These are phyloP conservation scores for Sepioteuthis lessoniana DNA, from an alignment of 2,888 invertebrate species.

Conservation along the genomic window DNA sequence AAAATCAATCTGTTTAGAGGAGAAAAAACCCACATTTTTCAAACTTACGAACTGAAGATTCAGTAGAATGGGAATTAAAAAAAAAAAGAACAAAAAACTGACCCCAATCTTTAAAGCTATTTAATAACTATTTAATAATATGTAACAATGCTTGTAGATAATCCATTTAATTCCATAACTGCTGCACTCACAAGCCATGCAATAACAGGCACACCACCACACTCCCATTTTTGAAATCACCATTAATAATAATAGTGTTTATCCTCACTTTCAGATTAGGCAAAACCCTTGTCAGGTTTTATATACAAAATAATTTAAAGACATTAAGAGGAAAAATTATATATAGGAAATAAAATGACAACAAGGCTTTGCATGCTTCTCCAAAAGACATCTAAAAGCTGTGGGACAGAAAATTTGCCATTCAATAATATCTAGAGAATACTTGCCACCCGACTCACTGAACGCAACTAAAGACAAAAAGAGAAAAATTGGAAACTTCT, in stretches of 20 bases:
- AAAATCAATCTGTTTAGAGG: too few species aligned
- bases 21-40: too few species aligned
- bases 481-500: neutral
- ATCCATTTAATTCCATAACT: neutral
- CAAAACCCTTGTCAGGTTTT: too few species aligned
- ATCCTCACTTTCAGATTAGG: neutral
- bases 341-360: neutral
- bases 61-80: too few species aligned
- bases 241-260: neutral
- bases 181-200: neutral
- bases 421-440: neutral
- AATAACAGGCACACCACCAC: neutral
- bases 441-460: neutral
- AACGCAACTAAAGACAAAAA: slow-evolving; percentile 16
- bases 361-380: neutral
- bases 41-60: too few species aligned
- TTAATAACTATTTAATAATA: too few species aligned
- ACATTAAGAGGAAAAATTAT: neutral
- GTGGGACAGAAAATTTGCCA: neutral
- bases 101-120: too few species aligned
- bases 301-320: neutral
- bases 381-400: neutral
- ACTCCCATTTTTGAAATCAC: neutral
- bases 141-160: too few species aligned
- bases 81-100: too few species aligned